Percentiles rank a stretch among this genome's conserved stretches.
phyloP scores from a whole-genome alignment of 2,113 vertebrate species.

The Corvus cornix region DNA sequence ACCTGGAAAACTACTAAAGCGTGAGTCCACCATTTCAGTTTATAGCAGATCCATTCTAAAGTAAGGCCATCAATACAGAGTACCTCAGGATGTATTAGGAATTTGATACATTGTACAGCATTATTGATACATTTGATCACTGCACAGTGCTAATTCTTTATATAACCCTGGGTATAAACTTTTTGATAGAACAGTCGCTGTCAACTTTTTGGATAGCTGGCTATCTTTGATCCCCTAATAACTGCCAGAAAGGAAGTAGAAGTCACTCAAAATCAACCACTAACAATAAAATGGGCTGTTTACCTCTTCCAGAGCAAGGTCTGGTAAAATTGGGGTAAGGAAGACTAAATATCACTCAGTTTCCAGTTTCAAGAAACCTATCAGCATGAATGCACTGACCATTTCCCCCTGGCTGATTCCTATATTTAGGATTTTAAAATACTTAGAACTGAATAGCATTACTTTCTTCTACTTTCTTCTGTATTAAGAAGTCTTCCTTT shows the following conservation, averaged over 20 bases:
- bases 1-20: not conserved
- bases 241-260: not conserved
- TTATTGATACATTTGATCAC: not conserved
- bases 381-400: not conserved
- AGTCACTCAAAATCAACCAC: not conserved
- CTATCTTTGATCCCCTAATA: not conserved
- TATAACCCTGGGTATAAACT: not conserved
- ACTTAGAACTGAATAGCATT: not conserved
- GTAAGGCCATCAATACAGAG: not conserved
- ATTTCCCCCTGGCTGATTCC: not conserved
- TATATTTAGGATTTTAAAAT: not conserved
- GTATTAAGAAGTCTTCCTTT: not conserved
- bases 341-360: not conserved
- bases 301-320: not conserved
- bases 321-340: not conserved
- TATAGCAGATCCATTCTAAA: not conserved
- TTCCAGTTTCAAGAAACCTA: not conserved
- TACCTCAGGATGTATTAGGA: not conserved
- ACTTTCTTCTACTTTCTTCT: not conserved
- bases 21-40: not conserved
- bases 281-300: not conserved
- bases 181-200: not conserved
- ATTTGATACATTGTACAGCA: fast-evolving
- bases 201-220: not conserved
- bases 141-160: not conserved